Evolutionary conservation across 2,113 vertebrate genomes (phyloP).

Genomic region (Sander vitreus): DNA sequence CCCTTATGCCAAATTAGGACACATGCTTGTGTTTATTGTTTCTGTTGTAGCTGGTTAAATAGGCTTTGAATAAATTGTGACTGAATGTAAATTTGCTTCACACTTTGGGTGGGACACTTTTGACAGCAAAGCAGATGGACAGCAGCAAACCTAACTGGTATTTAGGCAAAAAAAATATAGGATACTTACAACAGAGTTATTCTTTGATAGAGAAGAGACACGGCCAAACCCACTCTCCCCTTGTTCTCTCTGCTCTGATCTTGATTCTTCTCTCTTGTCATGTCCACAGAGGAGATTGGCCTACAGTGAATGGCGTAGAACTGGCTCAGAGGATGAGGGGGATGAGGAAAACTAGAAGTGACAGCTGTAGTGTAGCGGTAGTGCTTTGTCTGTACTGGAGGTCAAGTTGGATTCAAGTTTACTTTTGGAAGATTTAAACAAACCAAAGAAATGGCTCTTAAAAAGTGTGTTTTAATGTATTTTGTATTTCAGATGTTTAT

Average conservation of each 20-base stretch:
- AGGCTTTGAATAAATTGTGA: neutral
- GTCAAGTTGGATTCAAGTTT: neutral
- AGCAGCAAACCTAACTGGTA: neutral
- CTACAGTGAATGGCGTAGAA: conserved; percentile 87
- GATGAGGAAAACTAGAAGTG: conserved; percentile 81
- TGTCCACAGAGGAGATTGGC: conserved; percentile 92
- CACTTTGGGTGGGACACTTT: neutral
- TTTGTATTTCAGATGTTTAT: conserved; percentile 4
- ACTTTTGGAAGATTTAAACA: neutral
- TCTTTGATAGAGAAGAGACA: neutral
- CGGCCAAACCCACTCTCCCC: neutral
- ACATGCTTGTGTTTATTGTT: neutral
- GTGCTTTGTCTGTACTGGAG: conserved; percentile 16
- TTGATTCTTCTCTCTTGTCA: conserved; percentile 81
- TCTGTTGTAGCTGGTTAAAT: neutral
- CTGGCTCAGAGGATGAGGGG: conserved; percentile 86
- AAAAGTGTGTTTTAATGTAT: neutral
- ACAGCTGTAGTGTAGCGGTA: conserved; percentile 46
- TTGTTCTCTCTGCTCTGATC: conserved; percentile 47
- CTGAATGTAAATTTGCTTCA: neutral
- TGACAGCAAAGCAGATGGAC: neutral
- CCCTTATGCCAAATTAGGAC: neutral
- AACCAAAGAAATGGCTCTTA: conserved; percentile 11
- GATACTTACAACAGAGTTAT: too few species aligned
- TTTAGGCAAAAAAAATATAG: neutral